Base-by-base conservation (phyloP, 2,797 vertebrate genomes). In the Neopelma chrysocephalum region DNA sequence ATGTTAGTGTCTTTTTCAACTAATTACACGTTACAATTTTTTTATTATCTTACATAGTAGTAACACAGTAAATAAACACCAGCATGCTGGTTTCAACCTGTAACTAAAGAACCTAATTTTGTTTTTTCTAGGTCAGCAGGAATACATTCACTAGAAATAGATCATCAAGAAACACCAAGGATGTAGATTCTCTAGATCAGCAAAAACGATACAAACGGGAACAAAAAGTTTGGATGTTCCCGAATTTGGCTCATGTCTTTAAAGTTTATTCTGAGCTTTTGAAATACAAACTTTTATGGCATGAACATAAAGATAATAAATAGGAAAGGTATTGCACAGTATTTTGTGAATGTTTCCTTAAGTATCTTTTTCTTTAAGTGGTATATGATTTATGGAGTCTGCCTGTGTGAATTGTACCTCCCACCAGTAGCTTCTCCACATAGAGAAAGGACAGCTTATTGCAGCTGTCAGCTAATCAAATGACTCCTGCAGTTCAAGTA, bases 381-480 rank as follows among this genome's bases (percentile, higher is more conserved):
- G 75, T 82, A 12, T 69, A 31, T 88, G 92, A 92, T 95, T 95
- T 92, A 94, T 89, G 50, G 48, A 36, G 4, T 64, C 56, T 93
- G 93, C 64, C 77, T 93, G 80, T 77, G 77, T 93, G 90, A 84
- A 50, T 84, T 77, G 60, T 87, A 82, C 90, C 86, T 94, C 94
- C 80, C 86, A 94, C 88, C 78, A 92, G 94, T 92, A 91, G 75
- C 81, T 89, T 93, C 86, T 89, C 71, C 70, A 65, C 64, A 51
- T 11, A 70, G 85, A 95, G 76, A 91, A 87, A 72, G 60, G 94
- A 4, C 43, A 94, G 82, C 62, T 88, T 94, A 93, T 88, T 95
- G 70, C 73, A 95, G 85, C 94, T 95, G 91, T 92, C 91, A 94
- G 70, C 77, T 95, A 94, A 87, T 94, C 85, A 95, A 93, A 90